Conservation (phyloP, 2,888 invertebrate species). For the Limenitis arthemis region DNA sequence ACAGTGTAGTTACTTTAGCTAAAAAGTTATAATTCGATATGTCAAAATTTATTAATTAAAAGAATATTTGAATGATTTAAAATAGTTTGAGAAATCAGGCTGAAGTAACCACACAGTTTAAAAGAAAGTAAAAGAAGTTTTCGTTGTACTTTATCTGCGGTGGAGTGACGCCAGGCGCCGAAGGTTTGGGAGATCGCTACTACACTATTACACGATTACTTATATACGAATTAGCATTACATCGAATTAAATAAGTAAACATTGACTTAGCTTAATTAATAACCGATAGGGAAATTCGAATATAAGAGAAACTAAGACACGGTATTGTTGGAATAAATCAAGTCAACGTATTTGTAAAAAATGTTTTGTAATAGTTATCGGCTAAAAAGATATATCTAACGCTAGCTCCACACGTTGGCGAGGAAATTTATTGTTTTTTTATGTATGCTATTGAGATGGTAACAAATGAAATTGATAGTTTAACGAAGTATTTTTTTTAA, state of each 20-base stretch:
- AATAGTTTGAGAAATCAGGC: neutral
- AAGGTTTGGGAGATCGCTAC: conserved; percentile 70
- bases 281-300: conserved; percentile 57
- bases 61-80: neutral
- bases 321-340: conserved; percentile 24
- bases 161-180: conserved; percentile 53
- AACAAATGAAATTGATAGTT: too few species aligned
- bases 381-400: conserved; percentile 18
- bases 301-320: conserved; percentile 41
- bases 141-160: conserved; percentile 60
- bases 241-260: conserved; percentile 70
- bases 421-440: neutral
- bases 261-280: conserved; percentile 70
- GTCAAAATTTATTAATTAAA: neutral
- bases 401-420: conserved; percentile 14
- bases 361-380: conserved; percentile 12
- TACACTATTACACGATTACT: conserved; percentile 66
- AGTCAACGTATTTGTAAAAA: conserved; percentile 13
- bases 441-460: neutral
- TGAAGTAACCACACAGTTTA: conserved; percentile 5
- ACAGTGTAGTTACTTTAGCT: conserved; percentile 9
- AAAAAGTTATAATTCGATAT: neutral
- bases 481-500: too few species aligned
- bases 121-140: conserved; percentile 43
- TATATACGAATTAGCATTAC: conserved; percentile 67